Evolutionary conservation across 2,888 invertebrate species (phyloP).

Genomic region (Eurytoma californica): DNA sequence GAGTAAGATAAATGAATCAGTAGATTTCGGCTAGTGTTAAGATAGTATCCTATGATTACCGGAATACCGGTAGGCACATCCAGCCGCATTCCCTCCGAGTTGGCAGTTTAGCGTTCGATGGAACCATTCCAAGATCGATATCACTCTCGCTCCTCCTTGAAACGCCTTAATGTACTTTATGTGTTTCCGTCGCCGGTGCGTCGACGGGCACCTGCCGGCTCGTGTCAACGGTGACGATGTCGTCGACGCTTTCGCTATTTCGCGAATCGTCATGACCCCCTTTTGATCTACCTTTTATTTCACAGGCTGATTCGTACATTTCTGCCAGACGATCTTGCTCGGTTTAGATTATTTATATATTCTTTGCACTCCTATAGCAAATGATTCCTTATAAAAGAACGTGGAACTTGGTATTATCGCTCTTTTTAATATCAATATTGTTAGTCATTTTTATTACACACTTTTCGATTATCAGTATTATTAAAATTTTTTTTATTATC

Average conservation of each 20-base stretch:
- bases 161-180: conserved; percentile 53
- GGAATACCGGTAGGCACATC: neutral
- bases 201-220: conserved; percentile 57
- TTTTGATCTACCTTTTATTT: neutral
- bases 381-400: neutral
- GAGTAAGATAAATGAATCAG: no score
- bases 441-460: no score
- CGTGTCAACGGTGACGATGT: conserved; percentile 49
- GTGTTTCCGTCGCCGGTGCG: conserved; percentile 43
- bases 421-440: no score
- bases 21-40: no score
- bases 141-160: neutral
- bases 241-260: conserved; percentile 37
- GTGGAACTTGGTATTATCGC: no score
- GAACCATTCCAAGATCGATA: conserved; percentile 51
- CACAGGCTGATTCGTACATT: neutral
- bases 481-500: no score
- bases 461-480: no score
- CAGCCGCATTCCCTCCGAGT: neutral
- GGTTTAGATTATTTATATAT: no score
- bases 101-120: conserved; percentile 4
- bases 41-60: no score
- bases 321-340: no score
- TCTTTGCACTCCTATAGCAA: neutral
- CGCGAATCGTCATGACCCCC: neutral